Percentiles rank a stretch among this genome's conserved stretches.
Conservation (phyloP, 2,113 vertebrate species). For the Ailuropoda melanoleuca region DNA sequence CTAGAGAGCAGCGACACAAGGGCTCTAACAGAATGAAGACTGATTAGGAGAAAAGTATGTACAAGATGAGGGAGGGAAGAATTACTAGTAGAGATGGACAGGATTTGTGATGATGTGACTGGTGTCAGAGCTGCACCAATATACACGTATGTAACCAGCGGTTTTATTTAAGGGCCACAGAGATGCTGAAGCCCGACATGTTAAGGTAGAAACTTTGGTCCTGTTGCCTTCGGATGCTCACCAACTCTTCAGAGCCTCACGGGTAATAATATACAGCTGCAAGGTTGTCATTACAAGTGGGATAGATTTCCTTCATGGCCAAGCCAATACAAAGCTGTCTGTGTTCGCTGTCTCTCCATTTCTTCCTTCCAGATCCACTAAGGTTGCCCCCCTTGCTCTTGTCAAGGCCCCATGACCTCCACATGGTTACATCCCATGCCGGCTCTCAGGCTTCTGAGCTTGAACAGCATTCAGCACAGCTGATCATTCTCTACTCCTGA, state of each 20-base stretch:
- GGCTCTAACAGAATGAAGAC: not conserved
- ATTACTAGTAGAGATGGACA: not conserved
- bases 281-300: not conserved
- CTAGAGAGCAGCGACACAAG: not conserved
- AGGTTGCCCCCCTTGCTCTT: accelerated
- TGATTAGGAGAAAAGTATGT: not conserved
- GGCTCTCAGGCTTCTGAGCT: not conserved
- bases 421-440: accelerated
- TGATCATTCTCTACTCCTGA: not conserved
- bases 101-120: no score
- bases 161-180: not conserved
- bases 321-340: not conserved
- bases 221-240: not conserved
- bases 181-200: not conserved
- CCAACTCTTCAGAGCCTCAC: not conserved
- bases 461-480: accelerated
- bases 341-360: not conserved
- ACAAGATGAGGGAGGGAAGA: not conserved
- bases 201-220: not conserved
- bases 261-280: not conserved
- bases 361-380: accelerated
- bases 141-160: accelerated
- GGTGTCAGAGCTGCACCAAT: no score
- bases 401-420: no score
- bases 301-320: no score